A percentile compares a stretch with the other conserved stretches of the same genome.
Conservation (phyloP, 2,113 vertebrate species). For the Pogona vitticeps region DNA sequence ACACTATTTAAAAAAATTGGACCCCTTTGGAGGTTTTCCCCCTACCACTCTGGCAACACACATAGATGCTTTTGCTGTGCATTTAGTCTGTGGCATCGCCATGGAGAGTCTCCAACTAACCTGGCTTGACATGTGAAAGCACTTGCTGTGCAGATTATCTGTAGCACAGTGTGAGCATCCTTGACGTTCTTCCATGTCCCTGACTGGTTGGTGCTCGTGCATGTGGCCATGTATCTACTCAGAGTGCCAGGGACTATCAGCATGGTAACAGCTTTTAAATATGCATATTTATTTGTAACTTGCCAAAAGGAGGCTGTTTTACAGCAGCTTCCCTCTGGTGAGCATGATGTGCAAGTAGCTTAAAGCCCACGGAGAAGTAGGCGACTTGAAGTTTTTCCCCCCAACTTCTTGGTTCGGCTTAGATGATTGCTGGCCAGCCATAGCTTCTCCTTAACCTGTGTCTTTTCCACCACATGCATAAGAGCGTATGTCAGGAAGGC, state of each 20-base stretch:
- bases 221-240: neutral
- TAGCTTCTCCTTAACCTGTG: neutral
- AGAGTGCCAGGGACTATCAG: neutral
- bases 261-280: neutral
- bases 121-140: neutral
- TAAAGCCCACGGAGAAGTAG: neutral
- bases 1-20: neutral
- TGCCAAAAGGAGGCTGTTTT: neutral
- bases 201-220: neutral
- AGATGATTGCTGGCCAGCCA: neutral
- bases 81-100: neutral
- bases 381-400: neutral
- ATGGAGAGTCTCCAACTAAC: neutral
- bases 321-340: neutral
- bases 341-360: neutral
- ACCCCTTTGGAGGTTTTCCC: neutral
- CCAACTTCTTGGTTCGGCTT: neutral
- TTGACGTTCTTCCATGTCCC: neutral
- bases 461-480: neutral
- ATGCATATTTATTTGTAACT: constrained; percentile 2
- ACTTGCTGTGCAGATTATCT: neutral
- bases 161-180: neutral
- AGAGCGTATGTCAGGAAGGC: neutral
- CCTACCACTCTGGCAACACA: neutral
- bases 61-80: neutral